Conservation (phyloP, 1,140 invertebrate species). For the Pseudomyrmex gracilis region DNA sequence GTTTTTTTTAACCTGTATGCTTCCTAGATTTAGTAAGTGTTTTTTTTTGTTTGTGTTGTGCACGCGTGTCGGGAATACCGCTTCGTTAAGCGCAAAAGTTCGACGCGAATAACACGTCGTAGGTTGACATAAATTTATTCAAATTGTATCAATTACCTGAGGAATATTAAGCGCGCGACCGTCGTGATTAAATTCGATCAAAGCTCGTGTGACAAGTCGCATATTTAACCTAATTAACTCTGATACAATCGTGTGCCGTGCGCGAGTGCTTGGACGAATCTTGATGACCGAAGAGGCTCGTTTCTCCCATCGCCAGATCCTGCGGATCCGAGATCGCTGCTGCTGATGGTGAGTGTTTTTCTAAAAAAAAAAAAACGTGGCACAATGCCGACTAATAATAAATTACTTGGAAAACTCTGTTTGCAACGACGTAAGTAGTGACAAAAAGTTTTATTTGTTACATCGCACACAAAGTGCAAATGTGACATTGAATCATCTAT, state of each 20-base stretch:
- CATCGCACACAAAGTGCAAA: too few relatives aligned
- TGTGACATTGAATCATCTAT: too few relatives aligned
- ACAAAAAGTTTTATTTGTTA: too few relatives aligned
- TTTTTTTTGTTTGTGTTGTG: too few relatives aligned
- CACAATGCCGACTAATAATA: too few relatives aligned
- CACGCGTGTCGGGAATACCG: background rate
- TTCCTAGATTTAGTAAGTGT: too few relatives aligned
- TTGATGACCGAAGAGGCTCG: background rate
- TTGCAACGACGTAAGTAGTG: too few relatives aligned
- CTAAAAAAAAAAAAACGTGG: background rate
- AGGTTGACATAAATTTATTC: constrained; percentile 48
- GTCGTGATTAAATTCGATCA: constrained; percentile 69
- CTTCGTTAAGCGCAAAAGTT: constrained; percentile 44
- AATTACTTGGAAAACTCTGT: too few relatives aligned
- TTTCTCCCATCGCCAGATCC: background rate
- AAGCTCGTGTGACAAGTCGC: constrained; percentile 39
- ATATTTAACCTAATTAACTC: constrained; percentile 72
- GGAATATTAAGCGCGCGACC: constrained; percentile 63
- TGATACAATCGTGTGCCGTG: constrained; percentile 30
- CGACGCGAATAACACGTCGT: constrained; percentile 37
- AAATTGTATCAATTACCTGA: constrained; percentile 71
- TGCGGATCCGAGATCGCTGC: background rate
- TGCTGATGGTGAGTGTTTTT: background rate
- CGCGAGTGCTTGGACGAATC: constrained; percentile 12
- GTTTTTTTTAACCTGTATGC: too few relatives aligned